phyloP scores from a whole-genome alignment of 92 coral and sea anemone genomes.

The Phenganax stokvisi region DNA sequence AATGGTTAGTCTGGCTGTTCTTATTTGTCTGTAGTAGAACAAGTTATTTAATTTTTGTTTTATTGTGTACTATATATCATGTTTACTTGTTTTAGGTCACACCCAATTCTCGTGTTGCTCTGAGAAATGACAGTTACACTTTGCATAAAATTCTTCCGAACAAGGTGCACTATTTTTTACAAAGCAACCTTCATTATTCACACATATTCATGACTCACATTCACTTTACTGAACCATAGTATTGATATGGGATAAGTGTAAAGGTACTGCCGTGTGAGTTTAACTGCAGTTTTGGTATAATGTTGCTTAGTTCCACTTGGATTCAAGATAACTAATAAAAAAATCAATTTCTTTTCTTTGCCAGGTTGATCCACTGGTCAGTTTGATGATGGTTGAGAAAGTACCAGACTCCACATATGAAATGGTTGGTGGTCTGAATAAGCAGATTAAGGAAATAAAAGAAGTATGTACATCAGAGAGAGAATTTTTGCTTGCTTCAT shows the following conservation, averaged over 20 bases:
- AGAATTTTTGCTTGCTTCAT: not conserved
- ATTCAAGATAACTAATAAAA: not conserved
- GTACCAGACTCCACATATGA: slow-evolving; percentile 99
- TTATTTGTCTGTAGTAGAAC: not conserved
- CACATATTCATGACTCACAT: too few species aligned
- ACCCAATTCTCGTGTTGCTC: slow-evolving; percentile 96
- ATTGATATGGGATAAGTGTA: too few species aligned
- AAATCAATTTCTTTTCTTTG: not conserved
- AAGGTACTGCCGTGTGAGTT: too few species aligned
- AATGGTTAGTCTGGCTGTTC: not conserved
- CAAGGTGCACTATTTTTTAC: slow-evolving; percentile 55
- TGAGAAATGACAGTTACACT: slow-evolving; percentile 95
- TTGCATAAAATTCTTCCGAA: slow-evolving; percentile 94
- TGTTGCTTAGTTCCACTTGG: too few species aligned
- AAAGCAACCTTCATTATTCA: too few species aligned
- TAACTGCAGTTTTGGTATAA: too few species aligned
- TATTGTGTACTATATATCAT: not conserved
- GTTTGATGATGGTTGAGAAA: slow-evolving; percentile 99
- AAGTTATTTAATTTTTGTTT: not conserved
- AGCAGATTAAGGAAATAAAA: slow-evolving; percentile 97
- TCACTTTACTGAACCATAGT: too few species aligned
- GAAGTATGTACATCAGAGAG: slow-evolving; percentile 55
- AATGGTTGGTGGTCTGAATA: slow-evolving; percentile 99
- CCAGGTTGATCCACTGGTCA: slow-evolving; percentile 98
- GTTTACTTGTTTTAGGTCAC: slow-evolving; percentile 60